Evolutionary conservation across 2,888 invertebrate species (phyloP).

Genomic region (Griposia aprilina): DNA sequence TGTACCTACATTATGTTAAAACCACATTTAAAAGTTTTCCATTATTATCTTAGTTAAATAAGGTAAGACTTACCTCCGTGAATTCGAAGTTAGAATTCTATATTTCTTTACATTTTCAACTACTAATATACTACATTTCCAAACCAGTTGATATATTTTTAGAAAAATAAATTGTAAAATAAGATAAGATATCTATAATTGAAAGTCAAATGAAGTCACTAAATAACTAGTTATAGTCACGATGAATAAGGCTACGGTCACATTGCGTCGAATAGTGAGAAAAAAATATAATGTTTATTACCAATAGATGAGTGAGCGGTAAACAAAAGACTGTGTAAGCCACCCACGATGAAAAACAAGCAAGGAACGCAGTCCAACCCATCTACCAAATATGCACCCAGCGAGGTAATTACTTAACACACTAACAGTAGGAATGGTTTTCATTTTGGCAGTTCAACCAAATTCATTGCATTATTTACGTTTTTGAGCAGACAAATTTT

Average conservation of each 20-base stretch:
- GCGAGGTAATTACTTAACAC: no score
- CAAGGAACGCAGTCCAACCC: background rate
- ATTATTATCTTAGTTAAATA: background rate
- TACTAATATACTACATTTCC: conserved; percentile 12
- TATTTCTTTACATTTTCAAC: background rate
- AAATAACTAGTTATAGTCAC: background rate
- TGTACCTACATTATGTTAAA: no score
- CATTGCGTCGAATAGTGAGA: no score
- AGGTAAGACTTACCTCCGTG: conserved; percentile 5
- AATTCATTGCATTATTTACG: no score
- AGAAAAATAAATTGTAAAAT: background rate
- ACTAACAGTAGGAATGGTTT: no score
- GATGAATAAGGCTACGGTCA: no score
- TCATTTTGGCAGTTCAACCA: no score
- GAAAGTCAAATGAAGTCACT: background rate
- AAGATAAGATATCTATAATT: conserved; percentile 9
- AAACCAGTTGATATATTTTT: no score
- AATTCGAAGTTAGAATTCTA: background rate
- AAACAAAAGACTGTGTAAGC: background rate
- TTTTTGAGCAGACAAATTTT: no score
- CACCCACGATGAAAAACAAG: background rate
- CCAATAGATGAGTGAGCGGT: background rate
- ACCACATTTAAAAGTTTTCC: no score
- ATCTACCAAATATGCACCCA: background rate
- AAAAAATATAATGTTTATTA: no score